Conservation (phyloP, 37 sponge, comb jelly and placozoan genomes). For the Lycopodina hypogea region DNA sequence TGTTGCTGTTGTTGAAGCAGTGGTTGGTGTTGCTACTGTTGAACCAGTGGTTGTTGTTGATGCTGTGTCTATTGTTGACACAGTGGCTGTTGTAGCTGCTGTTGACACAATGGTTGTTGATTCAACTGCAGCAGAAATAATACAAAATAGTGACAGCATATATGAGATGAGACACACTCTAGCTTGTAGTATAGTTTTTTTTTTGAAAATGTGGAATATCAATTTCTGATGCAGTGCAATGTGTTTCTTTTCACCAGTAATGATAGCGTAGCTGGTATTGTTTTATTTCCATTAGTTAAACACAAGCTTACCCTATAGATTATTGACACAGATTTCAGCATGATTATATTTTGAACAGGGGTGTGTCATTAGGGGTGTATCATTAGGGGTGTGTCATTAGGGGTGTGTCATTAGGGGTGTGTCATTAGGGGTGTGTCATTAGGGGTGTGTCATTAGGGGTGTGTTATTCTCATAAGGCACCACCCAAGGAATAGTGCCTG, state of each 20-base stretch:
- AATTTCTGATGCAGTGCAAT: not conserved
- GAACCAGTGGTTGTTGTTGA: not conserved
- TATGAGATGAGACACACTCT: too few species aligned
- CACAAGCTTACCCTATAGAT: conserved; percentile 15
- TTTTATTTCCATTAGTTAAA: too few species aligned
- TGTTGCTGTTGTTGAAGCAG: not conserved
- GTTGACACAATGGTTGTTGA: not conserved
- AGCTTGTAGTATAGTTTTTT: too few species aligned
- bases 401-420: too few species aligned
- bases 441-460: too few species aligned
- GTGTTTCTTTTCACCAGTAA: not conserved
- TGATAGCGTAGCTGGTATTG: not conserved
- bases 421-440: too few species aligned
- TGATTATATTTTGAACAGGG: conserved; percentile 13
- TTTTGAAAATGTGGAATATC: too few species aligned
- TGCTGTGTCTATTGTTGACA: not conserved
- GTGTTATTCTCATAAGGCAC: conserved; percentile 6
- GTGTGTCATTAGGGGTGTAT: too few species aligned
- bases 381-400: too few species aligned
- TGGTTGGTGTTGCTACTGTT: not conserved
- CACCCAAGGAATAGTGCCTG: conserved; percentile 15
- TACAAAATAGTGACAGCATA: too few species aligned
- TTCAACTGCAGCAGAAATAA: too few species aligned
- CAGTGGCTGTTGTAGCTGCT: not conserved
- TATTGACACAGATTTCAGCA: conserved; percentile 12